phyloP scores from a whole-genome alignment of 2,888 invertebrate species.

The Pinctada fucata region DNA sequence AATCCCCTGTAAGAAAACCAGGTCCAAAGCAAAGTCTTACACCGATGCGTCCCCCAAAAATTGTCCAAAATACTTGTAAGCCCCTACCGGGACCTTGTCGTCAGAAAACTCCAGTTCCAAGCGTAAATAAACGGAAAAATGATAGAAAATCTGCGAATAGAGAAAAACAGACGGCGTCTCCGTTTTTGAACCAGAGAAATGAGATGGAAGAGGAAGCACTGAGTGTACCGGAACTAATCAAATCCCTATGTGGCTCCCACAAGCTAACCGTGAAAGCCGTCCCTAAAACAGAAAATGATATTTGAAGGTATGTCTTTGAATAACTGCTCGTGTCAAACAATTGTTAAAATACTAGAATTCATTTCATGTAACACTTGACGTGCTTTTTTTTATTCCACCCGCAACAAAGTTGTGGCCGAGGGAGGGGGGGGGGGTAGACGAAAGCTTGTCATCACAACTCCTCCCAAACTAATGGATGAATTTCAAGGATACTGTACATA shows the following conservation, averaged over 20 bases:
- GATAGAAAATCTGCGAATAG: not conserved
- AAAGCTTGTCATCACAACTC: too few relatives aligned
- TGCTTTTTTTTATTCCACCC: too few relatives aligned
- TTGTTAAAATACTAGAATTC: too few relatives aligned
- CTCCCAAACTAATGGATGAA: too few relatives aligned
- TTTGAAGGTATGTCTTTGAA: not conserved
- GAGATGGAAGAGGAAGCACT: not conserved
- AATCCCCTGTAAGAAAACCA: not conserved
- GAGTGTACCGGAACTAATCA: not conserved
- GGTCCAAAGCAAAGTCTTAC: not conserved
- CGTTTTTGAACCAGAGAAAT: not conserved
- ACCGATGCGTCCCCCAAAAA: not conserved
- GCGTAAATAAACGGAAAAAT: not conserved
- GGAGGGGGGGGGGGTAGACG: too few relatives aligned
- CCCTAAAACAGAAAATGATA: not conserved
- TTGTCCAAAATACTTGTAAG: not conserved
- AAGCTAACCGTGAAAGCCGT: not conserved
- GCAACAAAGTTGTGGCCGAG: too few relatives aligned
- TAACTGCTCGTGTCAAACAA: too few relatives aligned
- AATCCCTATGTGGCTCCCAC: not conserved
- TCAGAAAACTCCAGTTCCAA: not conserved
- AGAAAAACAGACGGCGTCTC: not conserved
- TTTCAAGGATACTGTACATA: too few relatives aligned
- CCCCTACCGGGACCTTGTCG: too few relatives aligned
- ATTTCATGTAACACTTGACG: too few relatives aligned